Conservation (phyloP, 2,113 vertebrate genomes). For the Eretmochelys imbricata region DNA sequence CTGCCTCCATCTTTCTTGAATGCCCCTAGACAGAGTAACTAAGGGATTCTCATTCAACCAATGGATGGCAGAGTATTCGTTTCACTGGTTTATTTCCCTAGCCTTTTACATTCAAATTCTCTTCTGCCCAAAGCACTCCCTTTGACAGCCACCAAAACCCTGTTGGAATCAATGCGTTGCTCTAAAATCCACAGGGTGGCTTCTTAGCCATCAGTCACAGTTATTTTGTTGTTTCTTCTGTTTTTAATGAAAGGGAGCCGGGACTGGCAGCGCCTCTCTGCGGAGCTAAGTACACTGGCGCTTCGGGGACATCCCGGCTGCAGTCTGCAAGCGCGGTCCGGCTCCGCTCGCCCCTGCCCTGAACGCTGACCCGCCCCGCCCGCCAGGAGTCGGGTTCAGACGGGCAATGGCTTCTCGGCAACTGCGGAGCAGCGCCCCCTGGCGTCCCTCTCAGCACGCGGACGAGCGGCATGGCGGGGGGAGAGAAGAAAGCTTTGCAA, state of each 20-base stretch:
- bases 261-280: neutral
- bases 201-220: rapidly evolving
- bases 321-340: neutral
- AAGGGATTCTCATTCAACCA: neutral
- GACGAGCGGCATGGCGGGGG: no score
- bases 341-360: no score
- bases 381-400: neutral
- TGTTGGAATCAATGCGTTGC: rapidly evolving
- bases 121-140: constrained; percentile 41
- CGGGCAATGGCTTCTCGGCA: no score
- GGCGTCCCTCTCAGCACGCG: neutral
- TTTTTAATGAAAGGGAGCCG: neutral
- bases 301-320: rapidly evolving
- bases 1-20: neutral
- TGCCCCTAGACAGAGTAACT: neutral
- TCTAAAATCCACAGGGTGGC: rapidly evolving
- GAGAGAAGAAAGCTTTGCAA: neutral
- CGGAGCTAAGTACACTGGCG: neutral
- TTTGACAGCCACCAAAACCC: neutral
- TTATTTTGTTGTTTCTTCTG: neutral
- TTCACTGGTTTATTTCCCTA: neutral
- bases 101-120: neutral
- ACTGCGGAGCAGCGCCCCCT: neutral
- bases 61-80: rapidly evolving
- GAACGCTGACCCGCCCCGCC: no score